Evolutionary conservation across 1,140 invertebrate species (phyloP).

Genomic region (Penaeus japonicus): DNA sequence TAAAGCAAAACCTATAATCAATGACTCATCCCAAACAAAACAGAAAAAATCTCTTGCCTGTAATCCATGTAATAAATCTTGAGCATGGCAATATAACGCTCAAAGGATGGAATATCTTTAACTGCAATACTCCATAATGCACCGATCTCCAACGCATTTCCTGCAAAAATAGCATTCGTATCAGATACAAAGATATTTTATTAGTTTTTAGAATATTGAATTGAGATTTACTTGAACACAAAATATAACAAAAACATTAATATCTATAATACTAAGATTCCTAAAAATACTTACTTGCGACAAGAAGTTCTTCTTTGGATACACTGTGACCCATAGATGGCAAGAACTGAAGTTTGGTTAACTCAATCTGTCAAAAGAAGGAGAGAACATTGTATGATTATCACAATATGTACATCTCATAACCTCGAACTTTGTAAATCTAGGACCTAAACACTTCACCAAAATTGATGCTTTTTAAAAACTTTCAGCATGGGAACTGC

Average conservation of each 20-base stretch:
- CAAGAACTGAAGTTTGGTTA: constrained; percentile 85
- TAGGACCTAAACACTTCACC: too few relatives aligned
- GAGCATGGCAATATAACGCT: constrained; percentile 94
- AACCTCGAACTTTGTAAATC: too few relatives aligned
- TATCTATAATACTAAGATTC: constrained; percentile 43
- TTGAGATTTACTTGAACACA: background rate
- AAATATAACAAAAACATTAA: background rate
- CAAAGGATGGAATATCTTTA: constrained; percentile 93
- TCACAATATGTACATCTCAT: too few relatives aligned
- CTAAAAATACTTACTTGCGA: constrained; percentile 75
- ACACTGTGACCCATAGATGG: constrained; percentile 82
- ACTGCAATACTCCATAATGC: constrained; percentile 92
- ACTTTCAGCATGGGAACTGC: too few relatives aligned
- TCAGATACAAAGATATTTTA: background rate
- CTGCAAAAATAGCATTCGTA: constrained; percentile 63
- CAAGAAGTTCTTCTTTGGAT: constrained; percentile 84
- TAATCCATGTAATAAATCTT: constrained; percentile 99
- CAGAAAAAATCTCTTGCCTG: constrained; percentile 70
- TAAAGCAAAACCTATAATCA: too few relatives aligned
- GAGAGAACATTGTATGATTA: too few relatives aligned
- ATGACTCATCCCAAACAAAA: too few relatives aligned
- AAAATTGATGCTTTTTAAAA: too few relatives aligned
- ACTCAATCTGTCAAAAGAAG: constrained; percentile 73
- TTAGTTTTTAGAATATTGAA: background rate
- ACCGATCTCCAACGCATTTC: constrained; percentile 94